phyloP scores from a whole-genome alignment of 92 coral and sea anemone species.

The Scolanthus callimorphus region DNA sequence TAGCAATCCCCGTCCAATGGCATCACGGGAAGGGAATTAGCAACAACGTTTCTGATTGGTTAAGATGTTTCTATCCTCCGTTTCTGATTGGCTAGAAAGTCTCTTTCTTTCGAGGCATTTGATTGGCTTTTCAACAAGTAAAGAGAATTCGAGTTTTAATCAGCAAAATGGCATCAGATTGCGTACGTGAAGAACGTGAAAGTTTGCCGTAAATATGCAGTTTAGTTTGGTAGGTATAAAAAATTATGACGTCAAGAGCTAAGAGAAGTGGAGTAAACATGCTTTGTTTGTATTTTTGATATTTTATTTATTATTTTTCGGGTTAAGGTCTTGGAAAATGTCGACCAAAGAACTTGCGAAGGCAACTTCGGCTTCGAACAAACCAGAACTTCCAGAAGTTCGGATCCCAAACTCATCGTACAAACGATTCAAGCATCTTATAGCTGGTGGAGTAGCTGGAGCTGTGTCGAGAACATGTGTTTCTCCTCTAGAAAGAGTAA shows the following conservation, averaged over 20 bases:
- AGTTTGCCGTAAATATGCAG: too few relatives aligned
- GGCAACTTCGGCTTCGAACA: background rate
- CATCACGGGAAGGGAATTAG: conserved; percentile 10
- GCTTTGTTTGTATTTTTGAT: too few relatives aligned
- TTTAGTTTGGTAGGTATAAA: too few relatives aligned
- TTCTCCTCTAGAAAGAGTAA: conserved; percentile 78
- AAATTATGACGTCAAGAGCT: too few relatives aligned
- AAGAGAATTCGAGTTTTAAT: background rate
- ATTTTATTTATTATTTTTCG: too few relatives aligned
- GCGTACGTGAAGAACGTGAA: too few relatives aligned
- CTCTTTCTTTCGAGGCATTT: conserved; percentile 5
- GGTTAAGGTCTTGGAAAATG: conserved; percentile 11
- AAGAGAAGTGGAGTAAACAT: too few relatives aligned
- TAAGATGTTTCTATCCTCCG: background rate
- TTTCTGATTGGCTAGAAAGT: background rate
- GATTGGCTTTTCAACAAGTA: conserved; percentile 10
- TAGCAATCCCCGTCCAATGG: conserved; percentile 8
- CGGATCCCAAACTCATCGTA: conserved; percentile 19
- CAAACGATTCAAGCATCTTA: conserved; percentile 56
- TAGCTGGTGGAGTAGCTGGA: conserved; percentile 79
- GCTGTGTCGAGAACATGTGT: conserved; percentile 82
- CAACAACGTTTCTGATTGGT: conserved; percentile 20
- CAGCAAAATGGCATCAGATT: background rate
- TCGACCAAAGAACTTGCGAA: conserved; percentile 5
- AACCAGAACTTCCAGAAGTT: conserved; percentile 17